Evolutionary conservation across 2,113 vertebrate species (phyloP).

Genomic region (Sus scrofa): T2T-Sscrofa CM000824.6:86024001-86024500

Average conservation of each 20-base stretch:
- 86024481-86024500: not conserved
- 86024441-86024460: not conserved
- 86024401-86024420: not conserved
- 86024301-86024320: not conserved
- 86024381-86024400: not conserved
- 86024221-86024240: not conserved
- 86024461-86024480: not conserved
- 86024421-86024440: not conserved
- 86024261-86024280: not conserved
- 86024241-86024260: fast-evolving
- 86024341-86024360: not conserved
- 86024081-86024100: not conserved
- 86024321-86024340: not conserved
- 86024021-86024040: not conserved
- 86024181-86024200: not conserved
- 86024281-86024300: not conserved
- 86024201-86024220: not conserved
- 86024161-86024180: not conserved
- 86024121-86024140: not conserved
- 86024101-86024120: not conserved
- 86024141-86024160: not conserved
- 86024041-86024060: not conserved
- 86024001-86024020: not conserved
- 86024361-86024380: not conserved
- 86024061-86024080: not conserved